Evolutionary conservation across 2,888 invertebrate species (phyloP).

Genomic region (Eilema depressum): DNA sequence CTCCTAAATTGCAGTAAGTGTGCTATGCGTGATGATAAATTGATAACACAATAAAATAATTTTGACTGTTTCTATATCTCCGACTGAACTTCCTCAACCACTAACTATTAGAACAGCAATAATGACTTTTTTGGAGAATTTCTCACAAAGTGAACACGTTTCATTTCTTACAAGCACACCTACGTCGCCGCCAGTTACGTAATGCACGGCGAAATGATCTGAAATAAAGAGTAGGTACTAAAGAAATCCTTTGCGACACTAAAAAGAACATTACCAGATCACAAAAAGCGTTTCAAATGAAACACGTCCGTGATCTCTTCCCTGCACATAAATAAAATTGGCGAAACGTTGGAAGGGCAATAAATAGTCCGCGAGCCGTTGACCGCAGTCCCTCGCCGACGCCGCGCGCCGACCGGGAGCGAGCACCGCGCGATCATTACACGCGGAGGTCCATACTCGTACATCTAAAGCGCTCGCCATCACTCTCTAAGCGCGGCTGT

Average conservation of each 20-base stretch:
- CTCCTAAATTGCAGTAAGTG: background rate
- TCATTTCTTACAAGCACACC: background rate
- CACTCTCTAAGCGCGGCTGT: slow-evolving; percentile 37
- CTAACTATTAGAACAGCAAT: too few species aligned
- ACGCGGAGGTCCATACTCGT: slow-evolving; percentile 29
- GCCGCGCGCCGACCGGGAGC: slow-evolving; percentile 4
- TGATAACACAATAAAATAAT: background rate
- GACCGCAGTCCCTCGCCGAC: slow-evolving; percentile 36
- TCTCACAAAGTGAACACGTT: background rate
- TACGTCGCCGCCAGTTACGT: background rate
- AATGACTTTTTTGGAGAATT: background rate
- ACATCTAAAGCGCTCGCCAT: slow-evolving; percentile 29
- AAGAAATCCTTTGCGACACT: slow-evolving; percentile 7
- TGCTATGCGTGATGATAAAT: background rate
- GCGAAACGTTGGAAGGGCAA: slow-evolving; percentile 33
- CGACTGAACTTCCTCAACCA: too few species aligned
- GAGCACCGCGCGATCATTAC: slow-evolving; percentile 35
- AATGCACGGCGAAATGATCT: background rate
- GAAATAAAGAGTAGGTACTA: background rate
- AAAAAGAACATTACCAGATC: slow-evolving; percentile 10
- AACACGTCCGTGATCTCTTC: slow-evolving; percentile 19
- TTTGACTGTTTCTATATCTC: too few species aligned
- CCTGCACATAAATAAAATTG: slow-evolving; percentile 34
- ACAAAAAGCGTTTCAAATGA: background rate
- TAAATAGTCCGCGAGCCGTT: slow-evolving; percentile 40